Evolutionary conservation across 2,113 vertebrate species (phyloP).

Genomic region (Castor canadensis): DNA sequence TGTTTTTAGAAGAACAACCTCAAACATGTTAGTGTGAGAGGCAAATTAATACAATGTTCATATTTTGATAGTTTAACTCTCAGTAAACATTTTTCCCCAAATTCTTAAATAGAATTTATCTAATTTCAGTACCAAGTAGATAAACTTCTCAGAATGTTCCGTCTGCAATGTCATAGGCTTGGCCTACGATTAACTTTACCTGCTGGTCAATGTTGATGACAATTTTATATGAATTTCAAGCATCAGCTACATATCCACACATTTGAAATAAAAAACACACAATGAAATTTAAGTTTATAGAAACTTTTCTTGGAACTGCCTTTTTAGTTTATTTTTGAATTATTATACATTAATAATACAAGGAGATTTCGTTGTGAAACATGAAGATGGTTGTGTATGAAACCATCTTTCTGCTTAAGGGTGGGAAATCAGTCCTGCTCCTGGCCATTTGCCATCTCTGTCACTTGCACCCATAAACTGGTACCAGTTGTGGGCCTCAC

Average conservation of each 20-base stretch:
- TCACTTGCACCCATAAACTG: background rate
- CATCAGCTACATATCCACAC: background rate
- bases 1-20: background rate
- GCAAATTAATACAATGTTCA: background rate
- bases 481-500: background rate
- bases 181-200: background rate
- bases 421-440: background rate
- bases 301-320: background rate
- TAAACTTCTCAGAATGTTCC: background rate
- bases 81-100: background rate
- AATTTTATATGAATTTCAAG: background rate
- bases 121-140: background rate
- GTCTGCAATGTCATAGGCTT: background rate
- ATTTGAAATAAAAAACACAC: conserved; percentile 21
- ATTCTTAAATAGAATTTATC: background rate
- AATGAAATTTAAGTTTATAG: background rate
- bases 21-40: background rate
- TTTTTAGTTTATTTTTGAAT: too few species aligned
- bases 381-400: too few species aligned
- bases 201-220: background rate
- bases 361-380: too few species aligned
- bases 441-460: background rate
- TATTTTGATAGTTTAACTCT: background rate
- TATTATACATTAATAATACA: too few species aligned
- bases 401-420: background rate